These are phyloP conservation scores for Pilophorus perplexus DNA, from an alignment of 2,888 invertebrate species.

Conservation along the genomic window DNA sequence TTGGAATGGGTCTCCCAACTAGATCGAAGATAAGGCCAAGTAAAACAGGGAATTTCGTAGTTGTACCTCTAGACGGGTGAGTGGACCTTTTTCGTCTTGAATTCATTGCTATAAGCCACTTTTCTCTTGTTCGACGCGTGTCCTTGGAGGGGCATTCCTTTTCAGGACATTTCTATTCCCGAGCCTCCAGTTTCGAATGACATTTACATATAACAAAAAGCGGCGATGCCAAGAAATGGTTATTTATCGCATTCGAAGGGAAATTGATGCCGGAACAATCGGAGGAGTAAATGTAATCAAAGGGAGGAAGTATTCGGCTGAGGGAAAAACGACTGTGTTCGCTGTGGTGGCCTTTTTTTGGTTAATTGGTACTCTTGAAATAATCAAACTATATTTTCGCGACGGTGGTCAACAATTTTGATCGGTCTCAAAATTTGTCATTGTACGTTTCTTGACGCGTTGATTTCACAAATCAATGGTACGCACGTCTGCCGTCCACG, in stretches of 20 bases:
- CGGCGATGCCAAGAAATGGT: not conserved
- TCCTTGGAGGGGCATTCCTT: constrained; percentile 28
- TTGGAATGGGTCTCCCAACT: constrained; percentile 21
- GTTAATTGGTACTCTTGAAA: too few relatives aligned
- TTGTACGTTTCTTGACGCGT: too few relatives aligned
- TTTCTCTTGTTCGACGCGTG: constrained; percentile 25
- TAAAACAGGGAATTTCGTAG: constrained; percentile 12
- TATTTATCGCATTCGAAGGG: constrained; percentile 9
- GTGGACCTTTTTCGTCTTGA: constrained; percentile 22
- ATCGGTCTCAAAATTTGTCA: too few relatives aligned
- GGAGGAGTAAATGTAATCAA: not conserved
- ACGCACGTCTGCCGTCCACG: too few relatives aligned
- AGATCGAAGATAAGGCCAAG: constrained; percentile 21
- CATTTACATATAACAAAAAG: constrained; percentile 27
- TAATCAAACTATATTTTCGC: too few relatives aligned
- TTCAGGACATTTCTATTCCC: constrained; percentile 22
- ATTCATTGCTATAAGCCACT: constrained; percentile 17
- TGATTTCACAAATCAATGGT: too few relatives aligned
- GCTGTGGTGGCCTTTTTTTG: too few relatives aligned
- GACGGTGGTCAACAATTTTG: too few relatives aligned
- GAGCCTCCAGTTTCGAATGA: constrained; percentile 28
- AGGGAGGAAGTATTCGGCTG: too few relatives aligned
- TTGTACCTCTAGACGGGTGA: constrained; percentile 18
- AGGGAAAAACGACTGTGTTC: too few relatives aligned
- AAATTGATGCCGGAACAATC: constrained; percentile 17